Evolutionary conservation across 2,113 vertebrate species (phyloP).

Genomic region (Petrocephalus microphthalmus): DNA sequence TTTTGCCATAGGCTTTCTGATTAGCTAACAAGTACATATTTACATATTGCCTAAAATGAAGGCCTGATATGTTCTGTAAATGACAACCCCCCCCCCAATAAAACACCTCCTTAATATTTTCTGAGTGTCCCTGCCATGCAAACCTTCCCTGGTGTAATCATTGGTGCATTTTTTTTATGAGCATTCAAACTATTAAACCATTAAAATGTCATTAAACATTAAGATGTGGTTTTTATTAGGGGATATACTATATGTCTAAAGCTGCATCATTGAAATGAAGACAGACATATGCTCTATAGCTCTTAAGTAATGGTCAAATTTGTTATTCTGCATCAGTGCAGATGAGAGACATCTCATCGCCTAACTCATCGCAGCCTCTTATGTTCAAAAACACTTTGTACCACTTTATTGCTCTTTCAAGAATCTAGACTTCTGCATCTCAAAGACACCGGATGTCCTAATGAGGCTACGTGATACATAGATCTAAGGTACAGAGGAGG

Average conservation of each 20-base stretch:
- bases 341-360: not conserved
- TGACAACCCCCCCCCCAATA: not conserved
- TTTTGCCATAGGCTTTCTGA: not conserved
- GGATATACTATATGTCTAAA: not conserved
- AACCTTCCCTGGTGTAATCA: not conserved
- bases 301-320: not conserved
- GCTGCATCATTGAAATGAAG: not conserved
- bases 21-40: not conserved
- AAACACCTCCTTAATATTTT: not conserved
- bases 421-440: not conserved
- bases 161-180: not conserved
- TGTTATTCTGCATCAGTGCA: not conserved
- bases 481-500: not conserved
- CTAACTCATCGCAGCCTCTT: not conserved
- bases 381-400: not conserved
- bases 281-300: not conserved
- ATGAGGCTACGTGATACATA: not conserved
- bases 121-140: not conserved
- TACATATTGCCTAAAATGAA: not conserved
- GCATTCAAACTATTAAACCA: not conserved
- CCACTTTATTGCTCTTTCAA: not conserved
- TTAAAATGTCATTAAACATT: not conserved
- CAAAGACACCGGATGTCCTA: not conserved
- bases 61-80: not conserved
- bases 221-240: not conserved